Evolutionary conservation across 2,797 vertebrate genomes (phyloP), one percentile per base, ranked within the genome.

Genomic region (Rhynchotus rufescens): DNA sequence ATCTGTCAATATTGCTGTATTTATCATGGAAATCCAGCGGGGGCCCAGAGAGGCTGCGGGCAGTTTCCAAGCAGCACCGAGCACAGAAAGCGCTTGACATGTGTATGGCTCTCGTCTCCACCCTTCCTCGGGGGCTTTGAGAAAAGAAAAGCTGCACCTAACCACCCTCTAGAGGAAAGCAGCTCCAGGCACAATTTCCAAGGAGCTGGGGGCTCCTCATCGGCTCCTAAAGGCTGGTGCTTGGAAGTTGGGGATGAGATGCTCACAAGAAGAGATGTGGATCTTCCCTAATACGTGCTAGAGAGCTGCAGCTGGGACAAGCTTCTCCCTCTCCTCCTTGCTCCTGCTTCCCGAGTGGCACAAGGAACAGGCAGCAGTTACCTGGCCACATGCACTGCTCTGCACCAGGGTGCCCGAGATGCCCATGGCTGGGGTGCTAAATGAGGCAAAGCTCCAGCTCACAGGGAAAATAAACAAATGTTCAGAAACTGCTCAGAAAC

Each of bases 1-100:
- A 97, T 98, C 98, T 98, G 98, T 98, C 98, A 96, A 97, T 96
- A 97, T 96, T 94, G 97, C 96, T 23, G 96, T 97, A 97, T 98
- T 99, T 99, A 99, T 99, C 98, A 99, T 99, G 99, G 98, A 99
- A 99, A 99, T 99, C 98, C 96, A 92, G 95, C 40, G 80, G 96
- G 95, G 96, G 94, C 96, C 96, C 84, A 49, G 82, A 88, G 93
- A 93, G 91, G 89, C 60, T 28, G 52, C 0, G 36, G 93, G 82
- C 89, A 96, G 95, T 96, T 96, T 96, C 94, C 95, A 86, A 61
- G 92, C 89, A 75, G 95, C 71, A 91, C 64, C 74, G 85, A 88
- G 87, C 95, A 97, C 94, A 98, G 98, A 98, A 97, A 97, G 96
- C 92, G 61, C 97, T 97, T 97, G 98, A 97, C 98, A 98, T 97